Percentiles rank a stretch among this genome's conserved stretches.
Conservation (phyloP, 2,888 invertebrate genomes). For the Heliconius ethilla region DNA sequence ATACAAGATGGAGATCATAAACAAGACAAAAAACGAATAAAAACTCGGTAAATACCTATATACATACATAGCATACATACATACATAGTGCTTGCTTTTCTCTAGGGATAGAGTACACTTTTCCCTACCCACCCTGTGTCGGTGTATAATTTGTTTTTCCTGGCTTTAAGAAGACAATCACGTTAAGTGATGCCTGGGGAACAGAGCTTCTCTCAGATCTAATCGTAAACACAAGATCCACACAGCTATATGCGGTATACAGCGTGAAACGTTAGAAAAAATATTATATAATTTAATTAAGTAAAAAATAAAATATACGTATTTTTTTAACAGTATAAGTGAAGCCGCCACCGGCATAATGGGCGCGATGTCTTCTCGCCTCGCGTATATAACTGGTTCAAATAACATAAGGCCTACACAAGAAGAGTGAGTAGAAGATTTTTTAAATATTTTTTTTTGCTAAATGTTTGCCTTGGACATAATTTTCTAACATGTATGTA, state of each 20-base stretch:
- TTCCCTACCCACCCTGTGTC: too few relatives aligned
- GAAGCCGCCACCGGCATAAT: constrained; percentile 82
- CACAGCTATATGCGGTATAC: too few relatives aligned
- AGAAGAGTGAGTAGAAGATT: constrained; percentile 69
- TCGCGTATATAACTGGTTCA: constrained; percentile 82
- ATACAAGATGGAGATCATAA: constrained; percentile 60
- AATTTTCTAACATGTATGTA: not conserved
- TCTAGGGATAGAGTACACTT: too few relatives aligned
- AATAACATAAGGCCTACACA: constrained; percentile 71
- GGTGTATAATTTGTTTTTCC: too few relatives aligned
- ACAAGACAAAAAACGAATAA: constrained; percentile 69
- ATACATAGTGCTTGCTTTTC: too few relatives aligned
- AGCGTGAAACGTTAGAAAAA: too few relatives aligned
- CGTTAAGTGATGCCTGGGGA: too few relatives aligned
- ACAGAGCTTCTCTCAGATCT: too few relatives aligned
- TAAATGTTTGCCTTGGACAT: not conserved
- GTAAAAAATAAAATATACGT: not conserved
- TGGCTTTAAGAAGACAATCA: too few relatives aligned
- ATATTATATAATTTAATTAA: too few relatives aligned
- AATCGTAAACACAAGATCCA: too few relatives aligned
- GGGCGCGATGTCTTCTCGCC: constrained; percentile 81
- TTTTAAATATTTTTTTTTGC: constrained; percentile 6
- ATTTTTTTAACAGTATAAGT: constrained; percentile 65
- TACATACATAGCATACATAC: too few relatives aligned
- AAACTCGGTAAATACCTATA: constrained; percentile 63